A percentile compares a stretch with the other conserved stretches of the same genome.
phyloP scores from a whole-genome alignment of 2,113 vertebrate species.

The Oreochromis spilurus region DNA sequence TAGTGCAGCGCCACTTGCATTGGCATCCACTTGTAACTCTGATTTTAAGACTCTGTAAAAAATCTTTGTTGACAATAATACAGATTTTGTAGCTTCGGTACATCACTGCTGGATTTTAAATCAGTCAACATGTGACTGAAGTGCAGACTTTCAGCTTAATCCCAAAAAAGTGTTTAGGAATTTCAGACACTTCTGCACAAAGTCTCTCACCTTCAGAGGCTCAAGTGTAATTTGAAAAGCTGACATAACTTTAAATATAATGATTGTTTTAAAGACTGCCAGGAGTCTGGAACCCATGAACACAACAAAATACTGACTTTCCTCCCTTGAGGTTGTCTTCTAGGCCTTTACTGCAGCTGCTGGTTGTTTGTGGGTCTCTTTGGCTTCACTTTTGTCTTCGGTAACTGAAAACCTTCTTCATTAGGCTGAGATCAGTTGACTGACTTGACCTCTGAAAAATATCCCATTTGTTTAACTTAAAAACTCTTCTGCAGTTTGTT shows the following conservation, averaged over 20 bases:
- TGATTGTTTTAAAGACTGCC: neutral
- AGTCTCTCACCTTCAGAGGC: neutral
- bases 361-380: neutral
- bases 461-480: neutral
- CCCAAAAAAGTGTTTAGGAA: neutral
- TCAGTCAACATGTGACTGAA: neutral
- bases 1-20: neutral
- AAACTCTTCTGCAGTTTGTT: neutral
- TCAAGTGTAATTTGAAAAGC: neutral
- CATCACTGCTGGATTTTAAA: neutral
- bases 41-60: neutral
- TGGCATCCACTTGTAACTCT: neutral
- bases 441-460: neutral
- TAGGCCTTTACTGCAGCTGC: neutral
- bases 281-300: neutral
- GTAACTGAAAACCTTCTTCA: neutral
- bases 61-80: fast-evolving
- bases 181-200: neutral
- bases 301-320: neutral
- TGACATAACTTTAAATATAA: neutral
- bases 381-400: neutral
- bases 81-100: neutral
- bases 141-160: neutral
- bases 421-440: neutral
- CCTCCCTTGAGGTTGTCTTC: neutral